Conservation (phyloP, 1,140 invertebrate genomes). For the Dolichoris vasculosae region DNA sequence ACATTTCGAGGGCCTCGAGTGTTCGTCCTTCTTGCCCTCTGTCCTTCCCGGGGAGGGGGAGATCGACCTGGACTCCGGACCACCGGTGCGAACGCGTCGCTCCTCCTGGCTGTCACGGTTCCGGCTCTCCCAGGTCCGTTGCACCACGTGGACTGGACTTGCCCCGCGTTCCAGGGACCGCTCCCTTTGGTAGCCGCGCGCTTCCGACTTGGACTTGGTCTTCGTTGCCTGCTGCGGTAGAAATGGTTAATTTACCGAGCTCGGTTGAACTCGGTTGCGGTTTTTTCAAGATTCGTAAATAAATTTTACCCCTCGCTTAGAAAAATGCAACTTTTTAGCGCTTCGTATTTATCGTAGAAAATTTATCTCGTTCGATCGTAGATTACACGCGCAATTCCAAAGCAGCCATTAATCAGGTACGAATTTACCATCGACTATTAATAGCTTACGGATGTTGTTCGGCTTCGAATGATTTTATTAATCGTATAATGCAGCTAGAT, state of each 20-base stretch:
- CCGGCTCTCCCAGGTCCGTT: conserved; percentile 69
- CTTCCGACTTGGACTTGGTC: conserved; percentile 18
- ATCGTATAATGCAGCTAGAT: too few relatives aligned
- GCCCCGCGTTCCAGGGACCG: conserved; percentile 42
- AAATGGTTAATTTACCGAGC: background rate
- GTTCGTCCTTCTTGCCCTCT: conserved; percentile 28
- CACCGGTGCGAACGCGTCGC: conserved; percentile 41
- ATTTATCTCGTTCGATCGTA: too few relatives aligned
- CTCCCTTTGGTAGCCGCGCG: conserved; percentile 35
- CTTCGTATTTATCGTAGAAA: too few relatives aligned
- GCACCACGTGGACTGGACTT: conserved; percentile 64
- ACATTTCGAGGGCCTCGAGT: conserved; percentile 46
- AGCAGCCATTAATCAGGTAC: too few relatives aligned
- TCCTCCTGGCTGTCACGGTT: conserved; percentile 55
- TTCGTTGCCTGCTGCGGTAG: background rate
- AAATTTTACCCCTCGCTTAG: too few relatives aligned
- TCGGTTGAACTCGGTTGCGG: too few relatives aligned
- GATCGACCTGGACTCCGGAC: conserved; percentile 43
- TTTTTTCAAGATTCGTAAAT: too few relatives aligned
- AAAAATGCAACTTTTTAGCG: too few relatives aligned
- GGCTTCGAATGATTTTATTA: too few relatives aligned
- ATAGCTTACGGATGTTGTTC: too few relatives aligned
- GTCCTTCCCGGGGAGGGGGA: conserved; percentile 48
- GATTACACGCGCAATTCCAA: too few relatives aligned
- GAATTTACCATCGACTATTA: too few relatives aligned